These are phyloP conservation scores for Xenops minutus DNA, from an alignment of 2,797 vertebrate genomes.

Conservation along the genomic window DNA sequence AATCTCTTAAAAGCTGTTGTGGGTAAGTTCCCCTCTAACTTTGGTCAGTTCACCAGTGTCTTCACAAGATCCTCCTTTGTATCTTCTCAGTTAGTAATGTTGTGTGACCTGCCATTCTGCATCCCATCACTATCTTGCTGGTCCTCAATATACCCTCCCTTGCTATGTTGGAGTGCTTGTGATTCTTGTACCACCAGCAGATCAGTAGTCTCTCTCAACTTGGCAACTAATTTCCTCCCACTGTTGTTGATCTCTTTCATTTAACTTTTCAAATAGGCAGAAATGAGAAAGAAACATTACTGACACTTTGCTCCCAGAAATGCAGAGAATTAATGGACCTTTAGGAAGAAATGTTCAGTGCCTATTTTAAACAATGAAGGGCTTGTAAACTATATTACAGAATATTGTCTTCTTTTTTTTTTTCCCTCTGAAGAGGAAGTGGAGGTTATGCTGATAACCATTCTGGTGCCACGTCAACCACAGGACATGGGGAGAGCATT, in stretches of 20 bases:
- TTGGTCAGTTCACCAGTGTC: not conserved
- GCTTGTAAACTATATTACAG: not conserved
- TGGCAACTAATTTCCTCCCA: not conserved
- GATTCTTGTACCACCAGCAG: not conserved
- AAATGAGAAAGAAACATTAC: not conserved
- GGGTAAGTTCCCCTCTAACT: not conserved
- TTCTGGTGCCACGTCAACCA: slow-evolving; percentile 87
- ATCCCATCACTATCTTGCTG: not conserved
- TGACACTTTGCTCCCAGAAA: not conserved
- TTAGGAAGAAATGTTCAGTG: not conserved
- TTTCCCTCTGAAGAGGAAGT: slow-evolving; percentile 74
- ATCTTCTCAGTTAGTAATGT: not conserved
- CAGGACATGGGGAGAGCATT: slow-evolving; percentile 94
- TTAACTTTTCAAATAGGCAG: not conserved
- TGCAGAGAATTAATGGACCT: not conserved
- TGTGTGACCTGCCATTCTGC: not conserved
- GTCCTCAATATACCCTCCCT: not conserved
- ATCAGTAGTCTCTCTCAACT: not conserved
- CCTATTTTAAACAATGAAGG: not conserved
- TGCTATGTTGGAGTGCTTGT: not conserved
- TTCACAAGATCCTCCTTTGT: not conserved
- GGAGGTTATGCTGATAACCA: slow-evolving; percentile 92
- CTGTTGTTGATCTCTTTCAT: not conserved
- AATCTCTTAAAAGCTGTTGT: not conserved
- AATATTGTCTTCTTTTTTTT: not conserved